These are phyloP conservation scores for Xenus cinereus DNA, from an alignment of 2,113 vertebrate genomes.

Conservation along the genomic window DNA sequence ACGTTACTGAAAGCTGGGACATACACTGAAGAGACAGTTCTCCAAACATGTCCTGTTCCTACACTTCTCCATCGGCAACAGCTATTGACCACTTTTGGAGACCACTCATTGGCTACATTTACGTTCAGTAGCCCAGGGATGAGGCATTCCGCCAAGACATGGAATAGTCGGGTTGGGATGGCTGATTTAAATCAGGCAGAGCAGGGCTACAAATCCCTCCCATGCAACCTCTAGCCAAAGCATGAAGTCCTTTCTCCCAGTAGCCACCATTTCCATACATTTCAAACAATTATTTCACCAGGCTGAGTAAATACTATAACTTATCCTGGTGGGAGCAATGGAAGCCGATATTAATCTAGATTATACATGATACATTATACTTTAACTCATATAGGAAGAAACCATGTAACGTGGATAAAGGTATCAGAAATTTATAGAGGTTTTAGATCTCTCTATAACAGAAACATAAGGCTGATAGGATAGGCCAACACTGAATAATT, in stretches of 20 bases:
- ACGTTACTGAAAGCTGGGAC: not conserved
- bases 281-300: not conserved
- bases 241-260: not conserved
- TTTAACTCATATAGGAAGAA: not conserved
- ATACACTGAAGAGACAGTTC: not conserved
- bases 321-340: not conserved
- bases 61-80: not conserved
- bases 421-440: conserved; percentile 6
- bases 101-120: not conserved
- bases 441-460: not conserved
- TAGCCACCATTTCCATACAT: not conserved
- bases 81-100: not conserved
- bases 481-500: not conserved
- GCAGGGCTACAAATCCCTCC: not conserved
- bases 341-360: not conserved
- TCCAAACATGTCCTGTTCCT: not conserved
- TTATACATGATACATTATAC: not conserved
- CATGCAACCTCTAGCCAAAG: not conserved
- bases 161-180: not conserved
- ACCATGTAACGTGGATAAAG: not conserved
- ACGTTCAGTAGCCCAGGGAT: not conserved
- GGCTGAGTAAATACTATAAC: not conserved
- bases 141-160: not conserved
- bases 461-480: not conserved
- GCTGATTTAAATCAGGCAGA: not conserved